Base-by-base conservation (phyloP, 2,888 invertebrate genomes). In the Harmothoe impar region DNA sequence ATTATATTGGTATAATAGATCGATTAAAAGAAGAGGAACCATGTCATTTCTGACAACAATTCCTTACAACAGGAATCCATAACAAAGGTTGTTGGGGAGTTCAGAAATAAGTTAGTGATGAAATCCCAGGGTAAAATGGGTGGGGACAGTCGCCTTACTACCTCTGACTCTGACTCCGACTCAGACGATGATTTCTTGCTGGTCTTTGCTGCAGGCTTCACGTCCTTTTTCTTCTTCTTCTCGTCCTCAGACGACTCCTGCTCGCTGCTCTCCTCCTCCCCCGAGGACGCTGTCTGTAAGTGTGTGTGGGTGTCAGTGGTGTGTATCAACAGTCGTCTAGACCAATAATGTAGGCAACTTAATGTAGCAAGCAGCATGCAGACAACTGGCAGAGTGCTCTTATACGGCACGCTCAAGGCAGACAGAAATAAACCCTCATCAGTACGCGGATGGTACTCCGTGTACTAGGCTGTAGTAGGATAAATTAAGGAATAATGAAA, bases 111-210 rank as follows among this genome's bases (percentile, higher is more conserved):
- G 43, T 43, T 43, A 43, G 43, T 43, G 43, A 10, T 43, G 43
- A 43, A 43, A 43, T 43, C 3, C 10, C 43, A 43, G 43, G 62
- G 20, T 62, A 20, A 12, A 62, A 62, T 62, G 43, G 10, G 10
- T 43, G 43, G 25, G 62, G 62, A 62, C 3, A 5, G 81, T 84
- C 81, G 43, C n/a, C 54, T 51, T n/a, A 52, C 43, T 77, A 77
- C 85, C 85, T 85, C 85, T 29, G 89, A 89, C 35, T 43, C 89
- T 33, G 89, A 89, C 72, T 78, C 89, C 0, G 54, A 62, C 72
- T 54, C 25, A 0, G 51, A 89, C 15, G 72, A 33, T 81, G 81
- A 81, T 43, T 81, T 43, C 43, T 81, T 81, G 81, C 35, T 81
- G 35, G 81, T 25, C 31, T 77, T 77, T 31, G 77, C 25, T 3